Base-by-base conservation (phyloP, 2,113 vertebrate species). In the Cephalopholis sonnerati region DNA sequence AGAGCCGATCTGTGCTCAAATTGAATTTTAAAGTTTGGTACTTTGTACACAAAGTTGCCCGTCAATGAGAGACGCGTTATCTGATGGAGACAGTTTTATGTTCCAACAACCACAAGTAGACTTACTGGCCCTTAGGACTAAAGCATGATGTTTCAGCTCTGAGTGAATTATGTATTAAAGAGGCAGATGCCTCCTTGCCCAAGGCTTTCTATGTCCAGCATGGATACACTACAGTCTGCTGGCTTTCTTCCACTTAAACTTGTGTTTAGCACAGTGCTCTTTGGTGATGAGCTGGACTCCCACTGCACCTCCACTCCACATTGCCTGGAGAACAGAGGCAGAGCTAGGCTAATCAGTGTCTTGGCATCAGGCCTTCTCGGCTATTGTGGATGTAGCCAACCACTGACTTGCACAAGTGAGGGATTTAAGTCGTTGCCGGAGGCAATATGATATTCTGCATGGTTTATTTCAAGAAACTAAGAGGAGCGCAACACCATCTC, bases 151-250 rank as follows among this genome's bases (percentile, higher is more conserved):
- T 89, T 93, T 89, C 82, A 87, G 86, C 89, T 91, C 79, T 82
- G 80, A 91, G 90, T 93, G 88, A 94, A 94, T 94, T 93, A 93
- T 93, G 83, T 90, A 94, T 94, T 93, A 93, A 94, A 93, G 92
- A 91, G 84, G 83, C 90, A 92, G 93, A 93, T 93, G 90, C 92
- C 87, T 94, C 78, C 74, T 91, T 90, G 90, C 93, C 89, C 81
- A 89, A 92, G 93, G 93, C 93, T 94, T 87, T 90, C 79, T 90
- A 75, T 93, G 92, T 94, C 91, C 90, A 83, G 89, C 90, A 92
- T 87, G 88, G 92, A 84, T 91, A 76, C 79, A 64, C 91, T 86
- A 88, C 89, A 91, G 84, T 91, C 85, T 93, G 84, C 89, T 92
- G 91, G 87, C 93, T 92, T 93, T 90, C 79, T 92, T 92, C 91